Evolutionary conservation across 2,113 vertebrate genomes (phyloP).

Genomic region (Oophaga pumilio): DNA sequence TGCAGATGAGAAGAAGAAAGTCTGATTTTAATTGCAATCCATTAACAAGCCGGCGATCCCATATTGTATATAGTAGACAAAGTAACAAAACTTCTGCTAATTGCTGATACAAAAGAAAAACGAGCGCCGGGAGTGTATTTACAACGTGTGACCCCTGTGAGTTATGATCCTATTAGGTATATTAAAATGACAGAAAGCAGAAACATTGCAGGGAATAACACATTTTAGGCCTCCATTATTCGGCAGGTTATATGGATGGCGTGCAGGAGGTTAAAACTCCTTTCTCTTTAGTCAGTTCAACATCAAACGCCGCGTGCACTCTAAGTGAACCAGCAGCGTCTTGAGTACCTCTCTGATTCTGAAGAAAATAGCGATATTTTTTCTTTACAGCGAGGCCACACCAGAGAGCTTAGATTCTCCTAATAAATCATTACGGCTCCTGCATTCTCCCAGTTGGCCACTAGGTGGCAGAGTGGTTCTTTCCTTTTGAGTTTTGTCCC

Average conservation of each 20-base stretch:
- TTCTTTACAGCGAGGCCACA: constrained; percentile 67
- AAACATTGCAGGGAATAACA: constrained; percentile 69
- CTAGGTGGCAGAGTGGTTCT: constrained; percentile 68
- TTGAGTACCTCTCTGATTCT: constrained; percentile 67
- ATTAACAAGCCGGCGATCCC: constrained; percentile 70
- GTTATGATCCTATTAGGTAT: constrained; percentile 75
- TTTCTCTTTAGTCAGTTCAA: constrained; percentile 61
- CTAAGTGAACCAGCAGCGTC: constrained; percentile 67
- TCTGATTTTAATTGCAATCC: constrained; percentile 53
- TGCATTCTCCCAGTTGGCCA: constrained; percentile 64
- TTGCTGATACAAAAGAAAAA: constrained; percentile 68
- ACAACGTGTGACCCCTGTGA: constrained; percentile 73
- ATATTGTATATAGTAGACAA: constrained; percentile 72
- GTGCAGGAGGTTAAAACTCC: constrained; percentile 65
- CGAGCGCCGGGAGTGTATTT: constrained; percentile 72
- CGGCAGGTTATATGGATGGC: constrained; percentile 66
- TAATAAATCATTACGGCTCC: constrained; percentile 66
- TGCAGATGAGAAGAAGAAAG: background rate
- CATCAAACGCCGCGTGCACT: constrained; percentile 69
- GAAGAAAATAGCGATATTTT: constrained; percentile 65
- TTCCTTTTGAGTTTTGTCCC: constrained; percentile 51
- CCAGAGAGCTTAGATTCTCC: constrained; percentile 68
- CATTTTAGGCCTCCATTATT: constrained; percentile 70
- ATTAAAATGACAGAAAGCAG: constrained; percentile 75
- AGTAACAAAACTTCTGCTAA: constrained; percentile 72